Percentiles rank a stretch among this genome's conserved stretches.
Evolutionary conservation across 2,888 invertebrate species (phyloP).

Genomic region (Platycnemis pennipes): DNA sequence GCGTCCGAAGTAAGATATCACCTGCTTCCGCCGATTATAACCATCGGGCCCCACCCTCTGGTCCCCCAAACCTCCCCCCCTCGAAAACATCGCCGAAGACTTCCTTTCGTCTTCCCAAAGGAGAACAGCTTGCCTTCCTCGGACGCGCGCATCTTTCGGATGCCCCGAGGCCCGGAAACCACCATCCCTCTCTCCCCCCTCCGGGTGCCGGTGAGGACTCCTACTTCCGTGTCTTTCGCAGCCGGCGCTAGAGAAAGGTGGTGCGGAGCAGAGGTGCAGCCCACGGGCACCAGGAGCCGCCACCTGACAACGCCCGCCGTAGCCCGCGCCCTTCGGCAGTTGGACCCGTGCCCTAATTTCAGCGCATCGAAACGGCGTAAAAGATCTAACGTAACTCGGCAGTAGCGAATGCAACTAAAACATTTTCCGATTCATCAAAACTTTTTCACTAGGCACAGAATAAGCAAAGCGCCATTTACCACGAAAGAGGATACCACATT

Average conservation of each 20-base stretch:
- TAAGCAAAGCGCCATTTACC: no score
- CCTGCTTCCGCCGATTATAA: slow-evolving; percentile 35
- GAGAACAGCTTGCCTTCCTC: not conserved
- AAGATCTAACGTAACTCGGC: not conserved
- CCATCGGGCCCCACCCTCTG: not conserved
- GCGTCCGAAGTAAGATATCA: not conserved
- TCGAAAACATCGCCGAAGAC: not conserved
- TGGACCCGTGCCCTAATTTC: no score
- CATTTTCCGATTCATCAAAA: no score
- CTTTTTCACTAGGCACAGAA: no score
- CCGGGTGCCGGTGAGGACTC: no score
- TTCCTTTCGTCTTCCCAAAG: not conserved
- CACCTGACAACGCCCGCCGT: not conserved
- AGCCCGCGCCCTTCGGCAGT: no score
- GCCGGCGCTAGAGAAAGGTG: not conserved
- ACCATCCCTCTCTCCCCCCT: no score
- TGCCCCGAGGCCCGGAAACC: not conserved
- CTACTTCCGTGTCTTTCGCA: not conserved
- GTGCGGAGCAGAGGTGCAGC: not conserved
- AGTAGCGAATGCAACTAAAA: no score
- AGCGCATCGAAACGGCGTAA: not conserved
- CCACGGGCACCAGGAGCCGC: not conserved
- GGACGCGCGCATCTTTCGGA: not conserved
- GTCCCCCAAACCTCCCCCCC: not conserved
- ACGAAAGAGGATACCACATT: no score